phyloP scores from a whole-genome alignment of 2,888 invertebrate species.

The Epinotia ramella region DNA sequence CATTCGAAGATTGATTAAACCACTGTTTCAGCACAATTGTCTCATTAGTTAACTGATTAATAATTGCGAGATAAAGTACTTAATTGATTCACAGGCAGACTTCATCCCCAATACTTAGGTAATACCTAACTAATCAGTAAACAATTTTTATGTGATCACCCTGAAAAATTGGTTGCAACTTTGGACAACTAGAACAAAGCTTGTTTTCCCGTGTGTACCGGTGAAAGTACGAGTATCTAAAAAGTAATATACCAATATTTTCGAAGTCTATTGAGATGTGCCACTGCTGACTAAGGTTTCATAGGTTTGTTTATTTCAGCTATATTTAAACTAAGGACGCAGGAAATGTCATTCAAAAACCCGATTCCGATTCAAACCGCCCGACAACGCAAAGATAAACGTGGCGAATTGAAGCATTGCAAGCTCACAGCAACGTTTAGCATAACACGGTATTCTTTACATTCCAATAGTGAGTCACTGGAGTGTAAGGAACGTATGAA shows the following conservation, averaged over 20 bases:
- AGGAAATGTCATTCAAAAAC: not conserved
- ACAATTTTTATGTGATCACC: not conserved
- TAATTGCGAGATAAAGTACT: not conserved
- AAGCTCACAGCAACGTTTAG: constrained; percentile 17
- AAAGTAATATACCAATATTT: too few relatives aligned
- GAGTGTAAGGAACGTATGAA: constrained; percentile 41
- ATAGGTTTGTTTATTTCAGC: too few relatives aligned
- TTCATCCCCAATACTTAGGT: not conserved
- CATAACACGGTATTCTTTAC: constrained; percentile 41
- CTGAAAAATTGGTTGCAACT: not conserved
- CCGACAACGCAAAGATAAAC: constrained; percentile 18
- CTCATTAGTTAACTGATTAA: not conserved
- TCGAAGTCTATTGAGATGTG: too few relatives aligned
- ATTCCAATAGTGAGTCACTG: constrained; percentile 42
- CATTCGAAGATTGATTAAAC: constrained; percentile 3
- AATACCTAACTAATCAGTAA: not conserved
- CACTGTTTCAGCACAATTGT: not conserved
- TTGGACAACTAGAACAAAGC: not conserved
- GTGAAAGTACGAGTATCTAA: too few relatives aligned
- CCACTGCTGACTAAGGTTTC: too few relatives aligned
- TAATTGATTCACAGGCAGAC: not conserved
- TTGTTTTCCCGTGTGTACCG: too few relatives aligned
- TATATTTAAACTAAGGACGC: too few relatives aligned
- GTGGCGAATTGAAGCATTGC: constrained; percentile 11
- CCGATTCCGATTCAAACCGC: not conserved